Conservation (phyloP, 2,797 vertebrate species). For the Enteromius radiatus region DNA sequence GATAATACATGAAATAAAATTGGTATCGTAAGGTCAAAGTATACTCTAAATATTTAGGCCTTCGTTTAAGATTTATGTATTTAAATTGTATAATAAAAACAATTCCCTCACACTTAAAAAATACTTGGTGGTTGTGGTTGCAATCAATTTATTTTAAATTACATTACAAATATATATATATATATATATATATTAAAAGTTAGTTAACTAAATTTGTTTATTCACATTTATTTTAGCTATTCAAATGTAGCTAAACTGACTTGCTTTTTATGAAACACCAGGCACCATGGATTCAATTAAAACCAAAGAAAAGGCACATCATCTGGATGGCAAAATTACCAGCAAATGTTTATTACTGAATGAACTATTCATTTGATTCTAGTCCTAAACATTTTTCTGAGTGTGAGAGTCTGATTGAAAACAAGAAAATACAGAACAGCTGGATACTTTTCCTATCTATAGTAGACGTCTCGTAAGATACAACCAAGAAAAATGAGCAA, state of each 20-base stretch:
- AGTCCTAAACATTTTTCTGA: background rate
- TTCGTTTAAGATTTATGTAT: background rate
- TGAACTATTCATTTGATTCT: background rate
- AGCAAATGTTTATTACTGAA: background rate
- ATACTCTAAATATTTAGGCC: background rate
- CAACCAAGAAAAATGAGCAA: background rate
- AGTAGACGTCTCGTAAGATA: background rate
- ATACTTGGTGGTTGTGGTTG: too few relatives aligned
- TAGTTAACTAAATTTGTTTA: too few relatives aligned
- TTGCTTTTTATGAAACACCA: background rate
- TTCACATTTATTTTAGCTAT: too few relatives aligned
- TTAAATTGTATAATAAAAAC: background rate
- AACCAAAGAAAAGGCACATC: background rate
- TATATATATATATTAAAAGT: too few relatives aligned
- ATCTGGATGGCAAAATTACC: background rate
- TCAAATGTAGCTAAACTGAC: background rate
- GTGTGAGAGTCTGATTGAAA: background rate
- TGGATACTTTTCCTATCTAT: background rate
- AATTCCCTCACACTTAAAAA: too few relatives aligned
- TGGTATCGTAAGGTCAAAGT: background rate
- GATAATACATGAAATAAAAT: conserved; percentile 6
- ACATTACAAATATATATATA: too few relatives aligned
- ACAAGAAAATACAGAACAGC: background rate
- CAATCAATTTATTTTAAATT: too few relatives aligned
- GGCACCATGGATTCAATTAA: background rate